A percentile compares a stretch with the other conserved stretches of the same genome.
Evolutionary conservation across 2,113 vertebrate species (phyloP).

Genomic region (Psilopogon haemacephalus): DNA sequence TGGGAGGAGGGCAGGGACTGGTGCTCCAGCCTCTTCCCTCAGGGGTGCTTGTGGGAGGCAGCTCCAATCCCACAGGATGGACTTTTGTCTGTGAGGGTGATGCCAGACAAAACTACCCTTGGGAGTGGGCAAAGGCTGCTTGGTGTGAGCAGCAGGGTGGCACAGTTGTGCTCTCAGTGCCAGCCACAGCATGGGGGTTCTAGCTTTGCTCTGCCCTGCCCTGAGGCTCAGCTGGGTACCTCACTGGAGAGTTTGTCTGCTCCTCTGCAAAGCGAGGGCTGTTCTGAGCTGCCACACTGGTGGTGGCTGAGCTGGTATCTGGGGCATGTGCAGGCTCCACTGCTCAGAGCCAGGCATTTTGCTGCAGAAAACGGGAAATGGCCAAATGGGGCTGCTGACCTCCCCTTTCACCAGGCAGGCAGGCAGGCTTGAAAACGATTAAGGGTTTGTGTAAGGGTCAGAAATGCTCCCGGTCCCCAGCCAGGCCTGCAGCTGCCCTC

Average conservation of each 20-base stretch:
- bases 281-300: not conserved
- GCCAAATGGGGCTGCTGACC: not conserved
- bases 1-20: rapidly evolving
- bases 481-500: not conserved
- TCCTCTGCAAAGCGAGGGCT: not conserved
- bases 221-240: rapidly evolving
- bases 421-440: not conserved
- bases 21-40: not conserved
- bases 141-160: not conserved
- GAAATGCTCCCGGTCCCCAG: not conserved
- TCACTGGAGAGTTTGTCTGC: rapidly evolving
- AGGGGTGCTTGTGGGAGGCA: not conserved
- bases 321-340: not conserved
- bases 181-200: rapidly evolving
- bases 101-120: rapidly evolving
- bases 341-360: not conserved
- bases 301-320: not conserved
- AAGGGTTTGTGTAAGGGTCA: not conserved
- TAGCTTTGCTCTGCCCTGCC: not conserved
- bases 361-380: not conserved
- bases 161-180: not conserved
- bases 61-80: rapidly evolving
- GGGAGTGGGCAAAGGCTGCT: not conserved
- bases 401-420: rapidly evolving
- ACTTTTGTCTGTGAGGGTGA: not conserved